Percentiles rank a stretch among this genome's conserved stretches.
These are phyloP conservation scores for Zenarchopterus dispar DNA, from an alignment of 2,797 vertebrate species.

Conservation along the genomic window DNA sequence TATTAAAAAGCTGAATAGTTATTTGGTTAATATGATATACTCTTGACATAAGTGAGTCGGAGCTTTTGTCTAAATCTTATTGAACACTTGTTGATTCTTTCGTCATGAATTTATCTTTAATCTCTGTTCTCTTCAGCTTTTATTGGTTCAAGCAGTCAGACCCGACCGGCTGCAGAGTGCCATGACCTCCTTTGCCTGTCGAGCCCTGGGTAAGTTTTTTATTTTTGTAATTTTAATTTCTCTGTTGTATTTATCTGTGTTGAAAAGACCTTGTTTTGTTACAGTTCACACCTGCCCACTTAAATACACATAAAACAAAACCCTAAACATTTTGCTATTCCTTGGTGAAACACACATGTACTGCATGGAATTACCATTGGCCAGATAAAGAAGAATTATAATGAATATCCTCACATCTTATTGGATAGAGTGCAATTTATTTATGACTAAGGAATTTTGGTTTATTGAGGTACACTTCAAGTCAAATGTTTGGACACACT, in stretches of 20 bases:
- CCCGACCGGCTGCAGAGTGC: conserved; percentile 93
- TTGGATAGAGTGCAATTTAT: too few species aligned
- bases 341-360: too few species aligned
- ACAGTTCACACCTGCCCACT: background rate
- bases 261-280: background rate
- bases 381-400: too few species aligned
- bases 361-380: too few species aligned
- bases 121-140: conserved; percentile 77
- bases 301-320: background rate
- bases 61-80: conserved; percentile 11
- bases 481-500: too few species aligned
- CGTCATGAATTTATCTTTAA: background rate
- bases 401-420: too few species aligned
- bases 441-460: too few species aligned
- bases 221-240: conserved; percentile 6
- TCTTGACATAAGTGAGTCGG: background rate
- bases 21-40: background rate
- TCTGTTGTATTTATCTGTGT: background rate
- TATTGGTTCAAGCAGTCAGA: conserved; percentile 91
- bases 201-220: conserved; percentile 86
- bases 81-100: background rate
- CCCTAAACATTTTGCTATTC: too few species aligned
- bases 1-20: conserved; percentile 5
- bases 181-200: conserved; percentile 90
- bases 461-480: too few species aligned